Conservation (phyloP, 2,113 vertebrate genomes). For the Alethe castanea region DNA sequence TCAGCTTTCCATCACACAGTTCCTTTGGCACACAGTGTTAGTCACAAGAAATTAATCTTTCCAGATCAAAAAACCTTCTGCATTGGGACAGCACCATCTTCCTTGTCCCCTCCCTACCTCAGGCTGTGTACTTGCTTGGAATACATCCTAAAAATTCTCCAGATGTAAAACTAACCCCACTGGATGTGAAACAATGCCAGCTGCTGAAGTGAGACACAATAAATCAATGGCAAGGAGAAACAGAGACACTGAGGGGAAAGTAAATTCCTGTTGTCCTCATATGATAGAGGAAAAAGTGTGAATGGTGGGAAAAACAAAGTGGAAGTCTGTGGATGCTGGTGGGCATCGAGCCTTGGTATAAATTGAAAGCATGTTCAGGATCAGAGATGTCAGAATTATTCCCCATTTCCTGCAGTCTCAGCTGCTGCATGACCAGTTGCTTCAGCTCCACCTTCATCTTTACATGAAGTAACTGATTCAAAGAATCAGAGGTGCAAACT, state of each 20-base stretch:
- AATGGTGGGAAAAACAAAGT: neutral
- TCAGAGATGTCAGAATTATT: slow-evolving; percentile 56
- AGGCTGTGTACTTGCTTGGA: neutral
- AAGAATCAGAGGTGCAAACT: neutral
- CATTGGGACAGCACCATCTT: neutral
- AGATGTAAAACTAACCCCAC: neutral
- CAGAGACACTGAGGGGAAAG: neutral
- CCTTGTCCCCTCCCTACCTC: neutral
- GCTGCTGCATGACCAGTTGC: neutral
- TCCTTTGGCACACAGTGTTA: neutral
- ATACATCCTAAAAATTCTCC: neutral
- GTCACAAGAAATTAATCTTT: neutral
- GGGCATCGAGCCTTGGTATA: neutral
- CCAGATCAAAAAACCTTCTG: neutral
- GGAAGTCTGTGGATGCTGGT: neutral
- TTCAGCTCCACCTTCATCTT: neutral
- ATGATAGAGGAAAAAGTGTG: neutral
- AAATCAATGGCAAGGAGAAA: neutral
- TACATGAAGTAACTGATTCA: neutral
- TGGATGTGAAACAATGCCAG: neutral
- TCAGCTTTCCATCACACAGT: neutral
- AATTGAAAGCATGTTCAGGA: neutral
- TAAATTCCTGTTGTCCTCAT: neutral
- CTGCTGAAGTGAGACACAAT: neutral
- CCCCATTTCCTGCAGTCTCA: neutral